These are phyloP conservation scores for Nylanderia fulva DNA, from an alignment of 1,140 invertebrate genomes.

Conservation along the genomic window DNA sequence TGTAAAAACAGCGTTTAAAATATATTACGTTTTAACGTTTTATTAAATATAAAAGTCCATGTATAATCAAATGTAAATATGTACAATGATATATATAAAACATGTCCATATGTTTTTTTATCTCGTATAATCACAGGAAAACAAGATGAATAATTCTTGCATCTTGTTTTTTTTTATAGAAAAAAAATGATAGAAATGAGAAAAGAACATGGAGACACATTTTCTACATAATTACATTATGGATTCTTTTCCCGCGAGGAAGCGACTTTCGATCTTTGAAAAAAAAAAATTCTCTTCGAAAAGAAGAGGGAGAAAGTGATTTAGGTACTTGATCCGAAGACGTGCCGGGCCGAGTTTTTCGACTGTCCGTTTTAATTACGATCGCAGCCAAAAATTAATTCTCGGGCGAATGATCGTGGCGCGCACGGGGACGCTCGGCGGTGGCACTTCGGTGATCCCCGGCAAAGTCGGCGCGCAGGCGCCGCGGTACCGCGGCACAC, in stretches of 20 bases:
- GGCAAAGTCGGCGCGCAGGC: constrained; percentile 79
- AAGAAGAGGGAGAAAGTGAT: background rate
- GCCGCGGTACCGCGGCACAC: constrained; percentile 82
- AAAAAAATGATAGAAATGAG: too few species aligned
- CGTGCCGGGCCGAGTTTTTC: background rate
- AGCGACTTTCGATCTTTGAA: background rate
- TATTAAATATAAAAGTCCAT: background rate
- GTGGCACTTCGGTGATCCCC: constrained; percentile 52
- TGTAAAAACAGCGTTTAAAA: background rate
- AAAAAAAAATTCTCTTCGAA: too few species aligned
- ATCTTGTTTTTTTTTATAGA: too few species aligned
- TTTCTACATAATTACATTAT: too few species aligned
- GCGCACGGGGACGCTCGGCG: constrained; percentile 35
- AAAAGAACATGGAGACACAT: too few species aligned
- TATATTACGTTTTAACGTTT: background rate
- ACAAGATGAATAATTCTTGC: too few species aligned
- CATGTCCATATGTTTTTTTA: too few species aligned
- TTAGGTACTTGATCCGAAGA: background rate
- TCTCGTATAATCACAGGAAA: too few species aligned
- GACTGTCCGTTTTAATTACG: background rate
- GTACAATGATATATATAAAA: too few species aligned
- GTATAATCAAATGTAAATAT: background rate
- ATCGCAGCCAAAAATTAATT: constrained; percentile 26
- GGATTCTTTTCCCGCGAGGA: too few species aligned
- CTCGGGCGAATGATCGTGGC: constrained; percentile 7